Evolutionary conservation across 2,113 vertebrate genomes (phyloP).

Genomic region (Promerops cafer): DNA sequence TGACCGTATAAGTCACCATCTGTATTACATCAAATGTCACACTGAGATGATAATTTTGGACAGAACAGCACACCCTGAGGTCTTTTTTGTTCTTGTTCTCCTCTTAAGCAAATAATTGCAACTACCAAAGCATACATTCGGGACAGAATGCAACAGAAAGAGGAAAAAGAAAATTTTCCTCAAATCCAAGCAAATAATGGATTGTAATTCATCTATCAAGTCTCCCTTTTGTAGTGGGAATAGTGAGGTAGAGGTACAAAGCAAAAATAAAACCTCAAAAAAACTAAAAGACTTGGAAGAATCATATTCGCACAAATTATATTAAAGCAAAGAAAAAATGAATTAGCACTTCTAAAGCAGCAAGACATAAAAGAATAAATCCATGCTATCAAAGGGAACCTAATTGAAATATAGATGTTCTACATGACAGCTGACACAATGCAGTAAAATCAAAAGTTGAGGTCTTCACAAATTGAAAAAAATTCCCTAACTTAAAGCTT

Average conservation of each 20-base stretch:
- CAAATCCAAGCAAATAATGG: not conserved
- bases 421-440: not conserved
- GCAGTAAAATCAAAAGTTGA: not conserved
- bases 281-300: not conserved
- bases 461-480: not conserved
- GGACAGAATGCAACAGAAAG: not conserved
- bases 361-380: not conserved
- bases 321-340: not conserved
- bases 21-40: not conserved
- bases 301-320: not conserved
- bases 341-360: not conserved
- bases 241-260: not conserved
- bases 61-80: accelerated
- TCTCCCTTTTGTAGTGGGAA: not conserved
- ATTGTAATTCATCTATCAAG: not conserved
- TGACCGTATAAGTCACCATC: not conserved
- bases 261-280: not conserved
- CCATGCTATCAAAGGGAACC: not conserved
- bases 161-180: not conserved
- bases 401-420: not conserved
- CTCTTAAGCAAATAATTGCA: not conserved
- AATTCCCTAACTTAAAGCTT: not conserved
- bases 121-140: accelerated
- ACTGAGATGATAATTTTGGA: not conserved
- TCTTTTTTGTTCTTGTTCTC: not conserved